Conservation (phyloP, 2,797 vertebrate species). For the Amazona finschi region DNA sequence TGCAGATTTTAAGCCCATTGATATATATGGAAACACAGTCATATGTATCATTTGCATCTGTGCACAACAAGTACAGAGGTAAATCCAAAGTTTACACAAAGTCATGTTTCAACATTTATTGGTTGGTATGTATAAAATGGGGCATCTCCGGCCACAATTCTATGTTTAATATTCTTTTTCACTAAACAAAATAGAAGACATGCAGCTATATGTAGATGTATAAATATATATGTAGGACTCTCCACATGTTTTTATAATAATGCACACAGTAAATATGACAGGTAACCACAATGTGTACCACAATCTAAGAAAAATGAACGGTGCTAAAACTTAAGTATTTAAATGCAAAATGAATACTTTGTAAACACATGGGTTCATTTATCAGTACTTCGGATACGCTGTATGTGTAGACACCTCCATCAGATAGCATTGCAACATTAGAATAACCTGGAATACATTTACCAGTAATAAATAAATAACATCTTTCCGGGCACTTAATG, state of each 20-base stretch:
- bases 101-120: background rate
- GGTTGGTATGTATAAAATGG: background rate
- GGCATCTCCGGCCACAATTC: background rate
- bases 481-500: fast-evolving
- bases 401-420: background rate
- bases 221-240: background rate
- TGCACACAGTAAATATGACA: background rate
- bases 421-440: constrained; percentile 8
- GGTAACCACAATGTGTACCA: background rate
- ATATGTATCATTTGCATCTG: background rate
- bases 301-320: background rate
- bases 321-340: constrained; percentile 16
- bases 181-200: background rate
- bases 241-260: background rate
- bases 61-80: background rate
- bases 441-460: background rate
- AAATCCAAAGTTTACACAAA: background rate
- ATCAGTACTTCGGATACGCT: background rate
- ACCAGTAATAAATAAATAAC: background rate
- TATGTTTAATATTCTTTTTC: background rate
- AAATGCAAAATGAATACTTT: background rate
- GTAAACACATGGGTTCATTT: background rate
- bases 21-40: background rate
- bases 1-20: background rate
- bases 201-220: background rate